Conservation (phyloP, 1,140 invertebrate species). For the Ceratoteleas bidentatus region DNA sequence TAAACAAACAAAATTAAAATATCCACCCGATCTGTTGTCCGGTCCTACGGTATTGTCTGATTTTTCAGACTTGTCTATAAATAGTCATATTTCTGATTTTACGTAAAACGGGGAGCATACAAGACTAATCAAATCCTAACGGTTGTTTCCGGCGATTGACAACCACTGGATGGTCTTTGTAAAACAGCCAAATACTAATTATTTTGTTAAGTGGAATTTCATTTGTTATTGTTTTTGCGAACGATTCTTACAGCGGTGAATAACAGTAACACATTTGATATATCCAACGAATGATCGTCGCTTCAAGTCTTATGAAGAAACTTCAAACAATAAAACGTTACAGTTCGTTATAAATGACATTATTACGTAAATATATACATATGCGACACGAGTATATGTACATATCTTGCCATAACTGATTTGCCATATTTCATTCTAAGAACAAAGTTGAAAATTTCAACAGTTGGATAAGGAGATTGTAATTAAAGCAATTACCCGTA, state of each 20-base stretch:
- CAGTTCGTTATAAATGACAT: conserved; percentile 28
- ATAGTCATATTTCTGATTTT: conserved; percentile 68
- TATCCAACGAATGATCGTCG: conserved; percentile 7
- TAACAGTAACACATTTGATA: conserved; percentile 17
- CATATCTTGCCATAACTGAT: conserved; percentile 75
- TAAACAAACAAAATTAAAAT: no score
- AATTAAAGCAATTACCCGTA: conserved; percentile 33
- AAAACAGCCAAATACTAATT: conserved; percentile 67
- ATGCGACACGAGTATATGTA: conserved; percentile 44
- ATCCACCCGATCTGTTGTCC: no score
- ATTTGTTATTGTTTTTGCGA: conserved; percentile 35
- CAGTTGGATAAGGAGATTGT: conserved; percentile 31
- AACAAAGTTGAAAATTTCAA: conserved; percentile 33
- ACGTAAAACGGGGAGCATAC: conserved; percentile 58
- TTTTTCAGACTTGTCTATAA: conserved; percentile 24
- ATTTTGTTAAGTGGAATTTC: conserved; percentile 60
- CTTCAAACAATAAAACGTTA: conserved; percentile 17
- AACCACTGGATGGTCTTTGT: conserved; percentile 46
- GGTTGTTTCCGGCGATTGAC: conserved; percentile 15
- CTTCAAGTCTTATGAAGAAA: conserved; percentile 23
- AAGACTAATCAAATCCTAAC: conserved; percentile 43
- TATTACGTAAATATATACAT: conserved; percentile 42
- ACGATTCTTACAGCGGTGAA: conserved; percentile 20
- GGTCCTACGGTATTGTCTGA: conserved; percentile 22
- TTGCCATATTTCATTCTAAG: conserved; percentile 67